Base-by-base conservation (phyloP, 2,888 invertebrate species). In the Caprella mutica region DNA sequence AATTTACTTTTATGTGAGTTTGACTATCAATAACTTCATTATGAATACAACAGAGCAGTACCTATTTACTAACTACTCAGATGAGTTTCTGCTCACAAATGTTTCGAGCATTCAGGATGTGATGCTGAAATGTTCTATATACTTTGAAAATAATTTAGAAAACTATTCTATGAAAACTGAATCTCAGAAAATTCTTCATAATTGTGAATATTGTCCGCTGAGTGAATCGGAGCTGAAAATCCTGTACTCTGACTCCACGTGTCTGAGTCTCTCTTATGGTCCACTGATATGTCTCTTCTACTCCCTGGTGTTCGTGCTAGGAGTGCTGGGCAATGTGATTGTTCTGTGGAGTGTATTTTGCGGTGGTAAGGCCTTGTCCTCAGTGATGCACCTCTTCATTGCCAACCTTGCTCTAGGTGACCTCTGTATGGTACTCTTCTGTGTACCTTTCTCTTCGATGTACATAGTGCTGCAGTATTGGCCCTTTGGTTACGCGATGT, bases 381-480 rank as follows among this genome's bases (percentile, higher is more conserved):
- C 90, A 0, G 89, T 92, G 5, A 92, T 92, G 42, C 92, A 93
- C 72, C 87, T 81, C 73, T 91, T 92, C 72, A 88, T 93, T 69
- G 85, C 86, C 70, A 62, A 62, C 30, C 76, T 93, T 65, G 90
- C 92, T 0, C 77, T 90, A 42, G 88, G 92, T 38, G 93, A 93
- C 71, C 83, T 93, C 59, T 74, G 92, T 55, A 89, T 92, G 83
- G 86, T 90, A 0, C 70, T 88, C 29, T 84, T 93, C 68, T 92
- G 93, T 73, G 85, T 93, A 64, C 92, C 92, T 3, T 91, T 91
- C 69, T 85, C 89, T 1, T 89, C 88, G 69, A 81, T 90, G 27
- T 82, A 82, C 68, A 75, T 87, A 52, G 77, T 91, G 65, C 76
- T 88, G 38, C 82, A 58, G 69, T 84, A 86, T 70, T 93, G 92